These are phyloP conservation scores for Prosopocoilus inquinatus DNA, from an alignment of 2,888 invertebrate genomes.

Conservation along the genomic window DNA sequence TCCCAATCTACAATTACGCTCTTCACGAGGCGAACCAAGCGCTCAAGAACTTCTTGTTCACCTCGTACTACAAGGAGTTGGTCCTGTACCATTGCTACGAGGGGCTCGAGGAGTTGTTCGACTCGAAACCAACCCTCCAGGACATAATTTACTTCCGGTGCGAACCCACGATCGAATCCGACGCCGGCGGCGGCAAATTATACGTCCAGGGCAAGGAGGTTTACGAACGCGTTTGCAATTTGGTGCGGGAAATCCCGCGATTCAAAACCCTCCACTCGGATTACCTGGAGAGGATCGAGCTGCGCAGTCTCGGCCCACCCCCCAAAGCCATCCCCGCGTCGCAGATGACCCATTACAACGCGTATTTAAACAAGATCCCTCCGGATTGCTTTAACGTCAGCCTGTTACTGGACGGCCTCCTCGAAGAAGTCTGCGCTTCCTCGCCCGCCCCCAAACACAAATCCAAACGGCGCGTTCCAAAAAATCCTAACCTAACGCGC, in stretches of 20 bases:
- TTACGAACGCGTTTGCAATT: conserved; percentile 1
- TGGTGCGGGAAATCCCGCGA: conserved; percentile 5
- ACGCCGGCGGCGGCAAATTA: neutral
- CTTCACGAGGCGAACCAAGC: too few relatives aligned
- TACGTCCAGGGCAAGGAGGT: neutral
- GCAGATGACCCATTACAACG: conserved; percentile 16
- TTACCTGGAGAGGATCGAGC: conserved; percentile 5
- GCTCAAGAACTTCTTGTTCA: too few relatives aligned
- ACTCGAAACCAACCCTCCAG: too few relatives aligned
- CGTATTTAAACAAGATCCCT: conserved; percentile 10
- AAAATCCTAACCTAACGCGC: neutral
- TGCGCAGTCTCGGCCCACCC: conserved; percentile 1
- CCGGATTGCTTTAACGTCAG: conserved; percentile 11
- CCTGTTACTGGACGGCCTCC: conserved; percentile 12
- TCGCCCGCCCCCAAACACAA: neutral
- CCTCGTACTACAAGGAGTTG: too few relatives aligned
- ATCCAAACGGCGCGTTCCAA: conserved; percentile 8
- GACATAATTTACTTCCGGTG: too few relatives aligned
- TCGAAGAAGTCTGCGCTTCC: conserved; percentile 10
- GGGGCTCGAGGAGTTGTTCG: too few relatives aligned
- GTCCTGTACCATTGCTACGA: too few relatives aligned
- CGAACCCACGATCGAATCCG: too few relatives aligned
- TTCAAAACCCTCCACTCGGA: conserved; percentile 4
- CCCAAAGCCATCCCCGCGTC: conserved; percentile 6
- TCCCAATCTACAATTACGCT: too few relatives aligned